Conservation (phyloP, 2,888 invertebrate genomes). For the Furcula furcula region DNA sequence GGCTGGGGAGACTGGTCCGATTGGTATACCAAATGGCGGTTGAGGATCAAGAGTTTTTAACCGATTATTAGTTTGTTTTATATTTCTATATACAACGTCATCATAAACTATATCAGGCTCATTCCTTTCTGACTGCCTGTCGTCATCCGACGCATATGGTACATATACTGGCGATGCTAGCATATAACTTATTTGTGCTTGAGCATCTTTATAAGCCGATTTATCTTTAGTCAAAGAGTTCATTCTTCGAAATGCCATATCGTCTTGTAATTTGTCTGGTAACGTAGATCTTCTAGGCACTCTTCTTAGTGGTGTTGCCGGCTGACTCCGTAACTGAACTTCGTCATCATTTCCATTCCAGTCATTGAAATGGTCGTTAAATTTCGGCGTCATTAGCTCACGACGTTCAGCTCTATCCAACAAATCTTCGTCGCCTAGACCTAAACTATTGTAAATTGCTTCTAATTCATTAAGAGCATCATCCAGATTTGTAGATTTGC, state of each 20-base stretch:
- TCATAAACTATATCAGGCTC: constrained; percentile 92
- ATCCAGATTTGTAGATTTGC: constrained; percentile 90
- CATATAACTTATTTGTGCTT: constrained; percentile 84
- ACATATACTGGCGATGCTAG: constrained; percentile 85
- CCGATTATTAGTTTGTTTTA: constrained; percentile 88
- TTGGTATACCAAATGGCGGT: constrained; percentile 94
- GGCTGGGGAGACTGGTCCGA: constrained; percentile 91
- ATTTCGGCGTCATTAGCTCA: constrained; percentile 83
- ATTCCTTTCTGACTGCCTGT: constrained; percentile 80
- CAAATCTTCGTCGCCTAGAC: constrained; percentile 91
- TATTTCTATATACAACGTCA: constrained; percentile 91
- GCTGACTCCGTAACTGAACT: constrained; percentile 70
- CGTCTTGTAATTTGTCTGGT: constrained; percentile 87
- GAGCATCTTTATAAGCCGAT: constrained; percentile 61
- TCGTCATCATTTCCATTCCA: constrained; percentile 78
- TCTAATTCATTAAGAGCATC: constrained; percentile 95
- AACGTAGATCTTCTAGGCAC: constrained; percentile 72
- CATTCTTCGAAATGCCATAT: constrained; percentile 90
- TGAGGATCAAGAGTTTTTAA: constrained; percentile 89
- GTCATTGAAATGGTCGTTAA: constrained; percentile 70
- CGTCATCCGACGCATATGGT: constrained; percentile 72
- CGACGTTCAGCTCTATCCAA: constrained; percentile 90
- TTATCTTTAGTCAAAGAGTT: constrained; percentile 81
- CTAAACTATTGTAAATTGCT: constrained; percentile 94
- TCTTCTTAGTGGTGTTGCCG: constrained; percentile 67